A percentile compares a stretch with the other conserved stretches of the same genome.
These are phyloP conservation scores for Poeciliopsis turneri DNA, from an alignment of 2,797 vertebrate species.

Conservation along the genomic window DNA sequence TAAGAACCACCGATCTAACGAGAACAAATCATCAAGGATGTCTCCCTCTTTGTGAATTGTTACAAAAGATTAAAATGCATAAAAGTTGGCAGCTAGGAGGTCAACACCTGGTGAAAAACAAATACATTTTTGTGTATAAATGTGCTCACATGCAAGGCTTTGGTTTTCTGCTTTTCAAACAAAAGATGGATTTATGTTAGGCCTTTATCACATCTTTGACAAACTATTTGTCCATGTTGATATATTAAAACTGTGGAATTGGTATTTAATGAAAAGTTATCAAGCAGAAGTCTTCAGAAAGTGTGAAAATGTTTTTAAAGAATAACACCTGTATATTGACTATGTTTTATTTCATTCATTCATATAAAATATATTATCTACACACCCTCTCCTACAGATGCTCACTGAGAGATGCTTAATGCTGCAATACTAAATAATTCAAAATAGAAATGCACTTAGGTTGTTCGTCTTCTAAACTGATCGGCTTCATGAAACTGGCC, in stretches of 20 bases:
- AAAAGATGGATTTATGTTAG: not conserved
- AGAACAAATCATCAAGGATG: not conserved
- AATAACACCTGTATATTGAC: not conserved
- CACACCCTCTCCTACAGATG: not conserved
- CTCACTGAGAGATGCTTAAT: conserved; percentile 31
- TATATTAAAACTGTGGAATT: not conserved
- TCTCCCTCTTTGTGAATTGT: not conserved
- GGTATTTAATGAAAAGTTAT: not conserved
- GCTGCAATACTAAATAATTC: conserved; percentile 53
- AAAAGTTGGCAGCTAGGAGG: not conserved
- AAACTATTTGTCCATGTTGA: not conserved
- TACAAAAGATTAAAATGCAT: not conserved
- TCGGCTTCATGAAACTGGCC: conserved; percentile 11
- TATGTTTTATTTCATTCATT: conserved; percentile 9
- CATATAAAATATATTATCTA: not conserved
- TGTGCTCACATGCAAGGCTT: not conserved
- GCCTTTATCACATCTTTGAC: not conserved
- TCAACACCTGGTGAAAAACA: not conserved
- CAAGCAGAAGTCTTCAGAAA: not conserved
- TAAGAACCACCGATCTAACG: not conserved
- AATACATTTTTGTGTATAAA: not conserved
- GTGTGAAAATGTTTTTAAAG: not conserved
- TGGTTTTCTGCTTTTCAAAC: not conserved
- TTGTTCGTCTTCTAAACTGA: conserved; percentile 30
- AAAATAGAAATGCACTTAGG: conserved; percentile 24